Percentiles rank a stretch among this genome's conserved stretches.
Conservation (phyloP, 2,888 invertebrate genomes). For the Apodemia duryi region DNA sequence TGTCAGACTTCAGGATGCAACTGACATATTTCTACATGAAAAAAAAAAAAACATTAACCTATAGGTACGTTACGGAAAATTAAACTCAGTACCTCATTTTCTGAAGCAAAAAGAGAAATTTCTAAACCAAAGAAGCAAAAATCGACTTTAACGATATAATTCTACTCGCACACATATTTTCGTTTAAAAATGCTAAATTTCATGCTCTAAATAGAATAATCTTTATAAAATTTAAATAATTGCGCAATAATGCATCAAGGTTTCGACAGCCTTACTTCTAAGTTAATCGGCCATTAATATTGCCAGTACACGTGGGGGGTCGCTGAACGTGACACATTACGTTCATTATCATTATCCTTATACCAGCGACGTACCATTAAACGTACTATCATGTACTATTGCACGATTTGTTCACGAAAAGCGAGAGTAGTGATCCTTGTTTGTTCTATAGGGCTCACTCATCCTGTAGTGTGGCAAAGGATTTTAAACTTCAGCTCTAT, state of each 20-base stretch:
- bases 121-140: no score
- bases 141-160: no score
- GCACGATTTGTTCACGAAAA: slow-evolving; percentile 7
- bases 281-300: slow-evolving; percentile 60
- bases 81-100: no score
- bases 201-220: slow-evolving; percentile 13
- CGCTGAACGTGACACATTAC: slow-evolving; percentile 46
- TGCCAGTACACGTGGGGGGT: slow-evolving; percentile 66
- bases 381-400: slow-evolving; percentile 19
- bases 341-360: slow-evolving; percentile 35
- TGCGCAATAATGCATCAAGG: slow-evolving; percentile 48
- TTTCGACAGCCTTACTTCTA: slow-evolving; percentile 11
- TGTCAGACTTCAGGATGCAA: no score
- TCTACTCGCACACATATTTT: not conserved
- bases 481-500: no score
- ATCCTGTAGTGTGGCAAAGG: not conserved
- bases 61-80: no score
- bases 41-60: no score
- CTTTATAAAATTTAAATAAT: slow-evolving; percentile 31
- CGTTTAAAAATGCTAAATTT: not conserved
- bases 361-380: slow-evolving; percentile 25
- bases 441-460: not conserved
- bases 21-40: no score
- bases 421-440: slow-evolving; percentile 10
- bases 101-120: no score